Evolutionary conservation across 2,797 vertebrate species (phyloP), one percentile per base, ranked within the genome.

Genomic region (Tachyglossus aculeatus): DNA sequence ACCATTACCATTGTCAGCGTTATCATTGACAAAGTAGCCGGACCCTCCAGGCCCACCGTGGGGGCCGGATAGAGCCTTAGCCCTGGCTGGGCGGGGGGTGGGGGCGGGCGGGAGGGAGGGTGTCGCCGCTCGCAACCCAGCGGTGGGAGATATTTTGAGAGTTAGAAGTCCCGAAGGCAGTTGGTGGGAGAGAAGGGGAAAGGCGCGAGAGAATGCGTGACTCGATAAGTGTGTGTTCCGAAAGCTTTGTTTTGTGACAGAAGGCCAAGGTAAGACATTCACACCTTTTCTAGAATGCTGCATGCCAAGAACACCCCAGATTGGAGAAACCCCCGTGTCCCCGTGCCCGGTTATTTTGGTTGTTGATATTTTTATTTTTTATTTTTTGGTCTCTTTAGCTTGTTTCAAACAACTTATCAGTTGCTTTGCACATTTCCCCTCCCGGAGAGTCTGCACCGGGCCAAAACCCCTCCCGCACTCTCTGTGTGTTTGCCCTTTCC

Each of bases 201-300:
- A 15, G 10, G 3, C 43, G 15, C 61, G 38, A 59, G 15, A 74
- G 40, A 64, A 81, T 81, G 22, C 48, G 15, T 82, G 80, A 81
- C 44, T 79, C 80, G 62, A 54, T 86, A 6, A 85, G 69, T 82
- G 37, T 83, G 5, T 88, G 62, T 88, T 89, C 53, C 90, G 21
- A 86, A 87, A 89, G 85, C 58, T 69, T 91, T 89, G 24, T 88
- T 80, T 85, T 89, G 32, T 74, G 58, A 67, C 86, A 90, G 83
- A 87, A 85, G 74, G 80, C 51, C 73, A 82, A 93, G 92, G 92
- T 93, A 93, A 93, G 89, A 80, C 27, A 41, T 85, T 87, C 70
- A 62, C 83, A 88, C 77, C 68, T 40, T 40, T 88, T 89, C 60
- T 78, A 91, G 92, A 94, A 91, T 92, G 92, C 89, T 94, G 94